Conservation (phyloP, 2,113 vertebrate species). For the Scolopax mira region DNA sequence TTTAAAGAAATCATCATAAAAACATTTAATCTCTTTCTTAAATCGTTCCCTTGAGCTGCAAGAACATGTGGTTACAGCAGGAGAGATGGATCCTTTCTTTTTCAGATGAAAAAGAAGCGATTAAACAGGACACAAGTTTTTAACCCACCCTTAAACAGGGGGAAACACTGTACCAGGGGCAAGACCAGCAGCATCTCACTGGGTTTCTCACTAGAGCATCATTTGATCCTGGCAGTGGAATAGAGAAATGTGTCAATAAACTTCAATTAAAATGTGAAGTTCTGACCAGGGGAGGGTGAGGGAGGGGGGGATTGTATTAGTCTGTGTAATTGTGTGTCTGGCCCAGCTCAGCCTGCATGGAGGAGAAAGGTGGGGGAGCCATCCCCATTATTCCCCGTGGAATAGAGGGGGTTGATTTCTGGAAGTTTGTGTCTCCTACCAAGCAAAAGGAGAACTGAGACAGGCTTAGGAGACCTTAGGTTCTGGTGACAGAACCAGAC, state of each 20-base stretch:
- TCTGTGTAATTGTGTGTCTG: neutral
- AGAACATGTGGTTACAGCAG: neutral
- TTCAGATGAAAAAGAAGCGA: neutral
- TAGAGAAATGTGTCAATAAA: neutral
- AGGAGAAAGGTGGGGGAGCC: neutral
- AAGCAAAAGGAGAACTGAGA: neutral
- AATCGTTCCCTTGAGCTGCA: neutral
- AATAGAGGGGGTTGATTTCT: neutral
- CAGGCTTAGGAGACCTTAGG: neutral
- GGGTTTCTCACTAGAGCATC: neutral
- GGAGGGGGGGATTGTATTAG: neutral
- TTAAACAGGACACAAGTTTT: neutral
- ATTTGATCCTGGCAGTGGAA: neutral
- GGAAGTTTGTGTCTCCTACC: neutral
- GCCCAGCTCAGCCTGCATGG: neutral
- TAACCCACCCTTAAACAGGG: neutral
- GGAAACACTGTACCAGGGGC: neutral
- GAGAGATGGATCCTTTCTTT: neutral
- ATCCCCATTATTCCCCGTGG: accelerated
- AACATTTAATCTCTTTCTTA: neutral
- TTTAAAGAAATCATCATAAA: neutral
- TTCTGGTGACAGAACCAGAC: neutral
- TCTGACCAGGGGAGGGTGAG: neutral
- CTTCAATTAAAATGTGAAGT: neutral
- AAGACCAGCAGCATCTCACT: neutral